Conservation (phyloP, 2,797 vertebrate species). For the Paramormyrops hopkinsi region DNA sequence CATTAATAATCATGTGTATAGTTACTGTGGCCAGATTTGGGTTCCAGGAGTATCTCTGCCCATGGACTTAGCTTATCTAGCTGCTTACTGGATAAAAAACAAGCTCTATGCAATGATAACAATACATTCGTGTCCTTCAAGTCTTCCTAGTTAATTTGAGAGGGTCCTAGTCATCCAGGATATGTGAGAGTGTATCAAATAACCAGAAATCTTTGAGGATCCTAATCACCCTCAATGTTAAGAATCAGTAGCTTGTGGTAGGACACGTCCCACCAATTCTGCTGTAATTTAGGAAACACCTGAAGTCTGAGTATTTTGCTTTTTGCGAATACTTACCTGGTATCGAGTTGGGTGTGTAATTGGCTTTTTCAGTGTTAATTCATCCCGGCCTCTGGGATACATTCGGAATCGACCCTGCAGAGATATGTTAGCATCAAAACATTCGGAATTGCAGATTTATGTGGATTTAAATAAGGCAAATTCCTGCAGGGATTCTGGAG, state of each 20-base stretch:
- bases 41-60: neutral
- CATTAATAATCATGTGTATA: neutral
- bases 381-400: conserved; percentile 67
- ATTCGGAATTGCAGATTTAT: neutral
- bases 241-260: neutral
- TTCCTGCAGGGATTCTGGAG: neutral
- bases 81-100: neutral
- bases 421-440: conserved; percentile 27
- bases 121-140: neutral
- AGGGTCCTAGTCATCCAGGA: neutral
- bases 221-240: neutral
- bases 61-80: neutral
- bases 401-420: conserved; percentile 78
- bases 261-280: neutral
- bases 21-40: neutral
- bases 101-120: neutral
- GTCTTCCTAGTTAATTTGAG: neutral
- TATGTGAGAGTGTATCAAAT: neutral
- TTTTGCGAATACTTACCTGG: conserved; percentile 61
- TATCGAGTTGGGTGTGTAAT: conserved; percentile 88
- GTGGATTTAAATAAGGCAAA: neutral
- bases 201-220: conserved; percentile 1
- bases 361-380: conserved; percentile 71
- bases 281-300: neutral
- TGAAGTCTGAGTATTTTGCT: neutral